Evolutionary conservation across 2,113 vertebrate genomes (phyloP), one percentile per base, ranked within the genome.

Genomic region (Sapayoa aenigma): DNA sequence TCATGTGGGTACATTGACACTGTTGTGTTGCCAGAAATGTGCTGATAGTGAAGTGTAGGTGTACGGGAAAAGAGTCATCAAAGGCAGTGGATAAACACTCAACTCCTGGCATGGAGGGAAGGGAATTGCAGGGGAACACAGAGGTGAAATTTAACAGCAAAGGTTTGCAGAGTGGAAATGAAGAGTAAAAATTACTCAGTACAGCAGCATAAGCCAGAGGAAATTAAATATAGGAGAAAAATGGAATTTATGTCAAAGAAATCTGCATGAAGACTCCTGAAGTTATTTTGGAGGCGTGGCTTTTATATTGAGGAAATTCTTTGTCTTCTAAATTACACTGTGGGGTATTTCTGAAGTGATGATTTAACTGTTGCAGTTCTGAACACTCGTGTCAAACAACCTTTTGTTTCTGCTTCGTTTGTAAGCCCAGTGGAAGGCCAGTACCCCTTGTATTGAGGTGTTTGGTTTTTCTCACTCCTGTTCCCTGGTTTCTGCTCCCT

Each of bases 1-100:
- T 63, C 35, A 4, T 20, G 28, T 60, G 58, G 55, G 4, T 25
- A 7, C 2, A 0, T n/a, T 2, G 14, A 41, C 50, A 53, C 14
- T 22, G 0, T 7, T 18, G 11, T 4, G 8, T 24, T 41, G 50
- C 49, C 71, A 65, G 46, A 31, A 59, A 33, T 6, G 5, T 4
- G 24, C 47, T 39, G 59, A 2, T 68, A 81, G 12, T 39, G 6
- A 58, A 89, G 16, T 20, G 27, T 31, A 52, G 30, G 30, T 1
- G 11, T 56, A 63, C 33, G 23, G 42, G 30, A 66, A 69, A 30
- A 49, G 52, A 65, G 20, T 35, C 31, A 25, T 31, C 15, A n/a
- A 31, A 63, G 60, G 60, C 60, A n/a, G 56, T 41, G 55, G 41
- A 44, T 56, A 82, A 30, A 1, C 47, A 25, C 33, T 44, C 2